Conservation (phyloP, 1,140 invertebrate species). For the Rhagoletis zephyria region DNA sequence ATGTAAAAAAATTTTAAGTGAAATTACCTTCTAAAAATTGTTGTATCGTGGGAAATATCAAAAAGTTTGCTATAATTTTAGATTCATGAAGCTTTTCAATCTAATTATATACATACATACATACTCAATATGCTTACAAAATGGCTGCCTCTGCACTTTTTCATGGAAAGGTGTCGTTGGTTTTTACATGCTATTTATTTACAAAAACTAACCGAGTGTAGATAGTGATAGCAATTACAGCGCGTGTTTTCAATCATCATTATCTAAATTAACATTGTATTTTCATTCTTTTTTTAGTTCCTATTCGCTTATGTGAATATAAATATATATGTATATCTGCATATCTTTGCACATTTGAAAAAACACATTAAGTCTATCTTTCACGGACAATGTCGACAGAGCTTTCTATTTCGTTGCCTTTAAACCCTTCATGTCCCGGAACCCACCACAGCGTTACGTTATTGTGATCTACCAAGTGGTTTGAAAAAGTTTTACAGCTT, state of each 20-base stretch:
- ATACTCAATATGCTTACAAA: conserved; percentile 11
- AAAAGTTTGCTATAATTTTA: not conserved
- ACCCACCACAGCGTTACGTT: no score
- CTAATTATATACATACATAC: no score
- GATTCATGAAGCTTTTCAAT: not conserved
- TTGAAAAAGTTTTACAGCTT: no score
- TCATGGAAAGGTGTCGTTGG: not conserved
- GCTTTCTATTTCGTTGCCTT: no score
- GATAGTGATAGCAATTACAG: conserved; percentile 7
- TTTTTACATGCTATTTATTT: not conserved
- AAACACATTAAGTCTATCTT: no score
- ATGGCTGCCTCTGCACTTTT: not conserved
- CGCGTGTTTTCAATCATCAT: not conserved
- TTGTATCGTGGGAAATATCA: not conserved
- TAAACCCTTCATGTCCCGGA: no score
- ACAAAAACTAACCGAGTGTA: not conserved
- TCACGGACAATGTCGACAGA: no score
- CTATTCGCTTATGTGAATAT: not conserved
- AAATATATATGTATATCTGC: no score
- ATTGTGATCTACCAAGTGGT: no score
- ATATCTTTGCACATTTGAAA: no score
- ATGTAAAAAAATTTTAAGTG: no score
- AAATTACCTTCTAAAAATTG: no score
- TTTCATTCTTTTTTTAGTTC: not conserved
- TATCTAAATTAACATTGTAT: not conserved